Percentiles rank a stretch among this genome's conserved stretches.
Conservation (phyloP, 2,797 vertebrate genomes). For the Scleropages formosus region DNA sequence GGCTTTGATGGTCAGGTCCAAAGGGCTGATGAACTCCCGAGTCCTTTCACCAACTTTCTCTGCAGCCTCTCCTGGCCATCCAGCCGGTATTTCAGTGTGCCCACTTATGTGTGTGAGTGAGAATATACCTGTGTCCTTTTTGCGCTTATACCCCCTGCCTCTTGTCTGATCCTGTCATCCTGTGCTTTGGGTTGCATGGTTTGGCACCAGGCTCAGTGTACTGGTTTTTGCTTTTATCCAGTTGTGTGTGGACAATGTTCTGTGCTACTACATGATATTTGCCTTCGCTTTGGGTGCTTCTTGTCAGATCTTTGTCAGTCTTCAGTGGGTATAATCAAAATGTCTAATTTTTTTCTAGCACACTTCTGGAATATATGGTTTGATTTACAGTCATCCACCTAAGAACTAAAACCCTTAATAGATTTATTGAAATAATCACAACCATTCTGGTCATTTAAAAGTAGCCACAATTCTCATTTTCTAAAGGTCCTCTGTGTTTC, state of each 20-base stretch:
- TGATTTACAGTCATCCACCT: not conserved
- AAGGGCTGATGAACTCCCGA: not conserved
- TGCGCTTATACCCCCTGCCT: no score
- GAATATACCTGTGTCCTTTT: not conserved
- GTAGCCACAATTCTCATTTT: no score
- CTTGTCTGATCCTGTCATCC: not conserved
- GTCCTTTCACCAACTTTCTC: not conserved
- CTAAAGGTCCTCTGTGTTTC: no score
- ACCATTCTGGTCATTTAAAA: not conserved
- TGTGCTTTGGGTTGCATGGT: not conserved
- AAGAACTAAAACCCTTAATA: not conserved
- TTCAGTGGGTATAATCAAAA: not conserved
- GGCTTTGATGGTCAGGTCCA: not conserved
- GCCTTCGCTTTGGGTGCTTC: not conserved
- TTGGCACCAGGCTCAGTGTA: not conserved
- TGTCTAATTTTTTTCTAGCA: not conserved
- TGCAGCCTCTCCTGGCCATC: not conserved
- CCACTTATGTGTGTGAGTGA: not conserved
- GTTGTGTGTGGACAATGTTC: not conserved
- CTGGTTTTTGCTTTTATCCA: slow-evolving; percentile 4
- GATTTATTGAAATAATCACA: not conserved
- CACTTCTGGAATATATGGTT: not conserved
- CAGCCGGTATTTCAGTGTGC: not conserved
- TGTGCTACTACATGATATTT: not conserved
- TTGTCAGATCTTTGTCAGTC: not conserved